Conservation (phyloP, 2,888 invertebrate genomes). For the Tanytarsus gracilentus region DNA sequence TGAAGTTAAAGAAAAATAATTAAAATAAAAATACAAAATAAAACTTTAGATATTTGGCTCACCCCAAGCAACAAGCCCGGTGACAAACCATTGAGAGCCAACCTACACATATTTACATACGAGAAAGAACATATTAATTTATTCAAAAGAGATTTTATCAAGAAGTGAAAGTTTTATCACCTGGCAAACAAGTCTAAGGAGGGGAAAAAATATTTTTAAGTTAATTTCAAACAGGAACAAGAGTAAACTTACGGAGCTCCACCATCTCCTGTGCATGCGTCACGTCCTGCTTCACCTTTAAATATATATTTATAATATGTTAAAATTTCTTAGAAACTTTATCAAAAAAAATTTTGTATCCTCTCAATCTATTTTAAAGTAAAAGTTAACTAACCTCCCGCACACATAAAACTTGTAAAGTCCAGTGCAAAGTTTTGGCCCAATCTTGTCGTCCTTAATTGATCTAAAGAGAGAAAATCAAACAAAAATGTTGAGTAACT, state of each 20-base stretch:
- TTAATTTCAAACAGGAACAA: too few relatives aligned
- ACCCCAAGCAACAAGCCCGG: constrained; percentile 55
- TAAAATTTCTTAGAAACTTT: too few relatives aligned
- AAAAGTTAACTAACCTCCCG: constrained; percentile 44
- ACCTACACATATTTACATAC: constrained; percentile 39
- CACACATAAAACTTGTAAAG: constrained; percentile 62
- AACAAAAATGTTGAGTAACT: background rate
- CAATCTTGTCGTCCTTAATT: constrained; percentile 54
- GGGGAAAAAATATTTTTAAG: background rate
- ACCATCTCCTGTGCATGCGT: too few relatives aligned
- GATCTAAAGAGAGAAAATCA: constrained; percentile 16
- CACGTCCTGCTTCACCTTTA: too few relatives aligned
- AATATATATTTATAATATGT: too few relatives aligned
- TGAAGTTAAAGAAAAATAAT: background rate
- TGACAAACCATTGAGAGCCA: constrained; percentile 41
- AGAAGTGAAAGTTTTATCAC: background rate
- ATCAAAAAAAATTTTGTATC: too few relatives aligned
- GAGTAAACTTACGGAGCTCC: too few relatives aligned
- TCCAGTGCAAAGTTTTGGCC: constrained; percentile 55
- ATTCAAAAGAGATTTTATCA: background rate
- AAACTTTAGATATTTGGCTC: constrained; percentile 37
- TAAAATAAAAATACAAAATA: background rate
- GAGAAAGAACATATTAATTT: constrained; percentile 18
- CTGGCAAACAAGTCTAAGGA: background rate
- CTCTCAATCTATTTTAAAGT: background rate